Evolutionary conservation across 2,113 vertebrate species (phyloP), one percentile per base, ranked within the genome.

Genomic region (Maccullochella peelii): DNA sequence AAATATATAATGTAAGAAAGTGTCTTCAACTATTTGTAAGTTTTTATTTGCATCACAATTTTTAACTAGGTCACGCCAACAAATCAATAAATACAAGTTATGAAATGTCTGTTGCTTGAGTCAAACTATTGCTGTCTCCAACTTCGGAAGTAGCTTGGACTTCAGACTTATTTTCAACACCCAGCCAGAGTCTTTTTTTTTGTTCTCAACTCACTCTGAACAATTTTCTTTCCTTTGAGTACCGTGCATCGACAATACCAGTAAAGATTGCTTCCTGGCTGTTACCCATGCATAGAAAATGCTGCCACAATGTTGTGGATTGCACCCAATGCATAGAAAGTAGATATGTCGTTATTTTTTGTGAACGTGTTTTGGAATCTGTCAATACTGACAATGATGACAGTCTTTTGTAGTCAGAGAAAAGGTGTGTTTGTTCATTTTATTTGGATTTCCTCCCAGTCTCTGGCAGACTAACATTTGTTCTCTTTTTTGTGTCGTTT

Each of bases 301-400:
- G 59, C 65, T 65, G 47, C 77, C 44, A 71, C 62, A 52, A 14
- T 55, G 62, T 72, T 57, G 81, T 40, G 71, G 66, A 84, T 88
- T 63, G 59, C 73, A 89, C 42, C 84, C 85, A 89, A 89, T 93
- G 89, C 89, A 89, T 89, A 92, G 84, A 91, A 91, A 92, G 86
- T 55, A 88, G 85, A 79, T 76, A 36, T 77, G 0, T 58, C n/a
- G 1, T 65, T 72, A 55, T 52, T 52, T 52, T 82, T 81, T 76
- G 33, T 33, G 42, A 67, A 63, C 58, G 23, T 74, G 71, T 86
- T 89, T 90, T 87, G 81, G 75, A 85, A 65, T 81, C 72, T 73
- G 82, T 88, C 79, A 74, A 52, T 79, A 83, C 49, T 14, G 49
- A 82, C 76, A 70, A 88, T 80, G 73, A 84, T 54, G 75, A 71